Evolutionary conservation across 2,888 invertebrate species (phyloP).

Genomic region (Isotomurus palustris): DNA sequence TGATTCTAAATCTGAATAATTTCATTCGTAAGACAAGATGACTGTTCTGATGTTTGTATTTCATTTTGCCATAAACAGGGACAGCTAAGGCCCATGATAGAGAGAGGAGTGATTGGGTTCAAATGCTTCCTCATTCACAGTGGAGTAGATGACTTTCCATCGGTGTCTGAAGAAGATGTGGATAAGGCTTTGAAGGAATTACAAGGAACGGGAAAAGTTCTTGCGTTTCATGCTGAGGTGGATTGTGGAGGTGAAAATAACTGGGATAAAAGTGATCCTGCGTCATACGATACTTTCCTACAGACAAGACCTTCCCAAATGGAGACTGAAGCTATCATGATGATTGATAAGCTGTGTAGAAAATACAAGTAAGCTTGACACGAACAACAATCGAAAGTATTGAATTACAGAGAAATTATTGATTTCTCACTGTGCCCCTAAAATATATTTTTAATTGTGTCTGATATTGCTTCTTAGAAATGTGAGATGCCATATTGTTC

Average conservation of each 20-base stretch:
- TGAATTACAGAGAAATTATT: not conserved
- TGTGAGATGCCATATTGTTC: conserved; percentile 64
- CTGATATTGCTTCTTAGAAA: conserved; percentile 21
- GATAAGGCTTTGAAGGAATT: conserved; percentile 58
- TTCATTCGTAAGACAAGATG: not conserved
- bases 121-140: conserved; percentile 68
- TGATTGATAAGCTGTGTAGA: conserved; percentile 58
- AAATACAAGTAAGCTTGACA: conserved; percentile 56
- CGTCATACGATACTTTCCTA: conserved; percentile 61
- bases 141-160: conserved; percentile 65
- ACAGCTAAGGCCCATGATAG: conserved; percentile 57
- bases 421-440: not conserved
- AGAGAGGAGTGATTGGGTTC: conserved; percentile 67
- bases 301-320: conserved; percentile 61
- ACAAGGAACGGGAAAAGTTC: conserved; percentile 58
- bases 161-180: conserved; percentile 58
- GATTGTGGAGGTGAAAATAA: conserved; percentile 50
- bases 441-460: no score
- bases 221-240: conserved; percentile 71
- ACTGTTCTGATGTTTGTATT: not conserved
- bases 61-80: conserved; percentile 50
- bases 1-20: not conserved
- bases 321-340: conserved; percentile 63
- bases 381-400: no score
- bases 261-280: conserved; percentile 53